These are phyloP conservation scores for Heliocidaris erythrogramma DNA, from an alignment of 35 echinoderm and acorn worm genomes.

Conservation along the genomic window DNA sequence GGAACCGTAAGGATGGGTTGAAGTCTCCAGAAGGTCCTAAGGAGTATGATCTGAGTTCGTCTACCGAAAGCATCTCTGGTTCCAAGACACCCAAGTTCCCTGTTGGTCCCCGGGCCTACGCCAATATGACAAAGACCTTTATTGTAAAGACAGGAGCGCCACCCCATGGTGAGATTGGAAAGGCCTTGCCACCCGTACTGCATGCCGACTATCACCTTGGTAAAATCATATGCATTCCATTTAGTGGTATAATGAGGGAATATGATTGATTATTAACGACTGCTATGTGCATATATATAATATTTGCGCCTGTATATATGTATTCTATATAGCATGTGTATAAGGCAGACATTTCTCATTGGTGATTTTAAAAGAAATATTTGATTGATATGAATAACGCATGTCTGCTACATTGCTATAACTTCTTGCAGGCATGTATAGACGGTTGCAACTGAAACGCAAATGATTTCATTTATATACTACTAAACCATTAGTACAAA, in stretches of 20 bases:
- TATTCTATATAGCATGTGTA: too few relatives aligned
- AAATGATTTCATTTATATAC: not conserved
- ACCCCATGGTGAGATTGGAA: slow-evolving; percentile 77
- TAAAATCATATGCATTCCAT: not conserved
- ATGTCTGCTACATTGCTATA: not conserved
- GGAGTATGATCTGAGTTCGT: slow-evolving; percentile 66
- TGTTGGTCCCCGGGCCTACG: slow-evolving; percentile 80
- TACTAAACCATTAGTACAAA: not conserved
- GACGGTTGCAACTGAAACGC: not conserved
- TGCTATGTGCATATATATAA: not conserved
- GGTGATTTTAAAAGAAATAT: not conserved
- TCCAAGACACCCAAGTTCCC: slow-evolving; percentile 85
- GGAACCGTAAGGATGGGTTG: slow-evolving; percentile 74
- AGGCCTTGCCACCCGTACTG: not conserved
- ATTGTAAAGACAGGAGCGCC: slow-evolving; percentile 69
- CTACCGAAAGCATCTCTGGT: slow-evolving; percentile 67
- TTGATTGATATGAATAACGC: not conserved
- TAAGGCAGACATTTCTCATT: not conserved
- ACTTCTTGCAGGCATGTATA: not conserved
- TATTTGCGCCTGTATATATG: too few relatives aligned
- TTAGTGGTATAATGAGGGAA: not conserved
- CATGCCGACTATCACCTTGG: not conserved
- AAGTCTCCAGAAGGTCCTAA: slow-evolving; percentile 43
- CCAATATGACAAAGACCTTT: slow-evolving; percentile 77
- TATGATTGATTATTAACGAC: not conserved